Base-by-base conservation (phyloP, 2,113 vertebrate genomes). In the Panthera tigris region DNA sequence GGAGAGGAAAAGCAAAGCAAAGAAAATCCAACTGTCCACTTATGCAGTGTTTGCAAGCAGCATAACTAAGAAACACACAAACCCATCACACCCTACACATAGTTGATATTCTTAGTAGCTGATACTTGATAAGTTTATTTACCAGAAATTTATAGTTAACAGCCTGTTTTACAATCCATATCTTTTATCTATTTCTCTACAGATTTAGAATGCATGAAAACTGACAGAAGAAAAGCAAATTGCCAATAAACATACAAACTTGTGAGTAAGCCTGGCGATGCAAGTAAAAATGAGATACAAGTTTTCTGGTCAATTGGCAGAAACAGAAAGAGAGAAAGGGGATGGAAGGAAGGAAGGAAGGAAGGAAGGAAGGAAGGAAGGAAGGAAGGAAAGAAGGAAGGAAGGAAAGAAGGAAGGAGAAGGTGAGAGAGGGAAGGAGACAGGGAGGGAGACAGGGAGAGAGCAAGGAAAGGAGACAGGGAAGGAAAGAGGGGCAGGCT, bases 271-370 rank as follows among this genome's bases (percentile, higher is more conserved):
- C 18, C 66, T 16, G 1, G 12, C 33, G 29, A 41, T 36, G 18
- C n/a, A 95, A 86, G 71, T 89, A 80, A 96, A 76, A 80, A 0
- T 50, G 16, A 89, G n/a, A 41, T 19, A 48, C 13, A 81, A 48
- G 27, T 85, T 61, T 65, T 68, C 19, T 15, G 12, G 1, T 31
- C 45, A 91, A 6, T 13, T 94, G 65, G 36, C 2, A 80, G 82
- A 61, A 73, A 39, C 39, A 80, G 21, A 41, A 15, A 68, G 29
- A 57, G 31, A 82, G 9, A 48, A 55, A 66, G 5, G 65, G 48
- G 7, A 2, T 8, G 18, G 1, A 15, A 5, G 15, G 23, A 19
- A 16, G 14, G 3, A 25, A 29, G 8, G 0, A 45, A 27, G 7
- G 4, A 39, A 29, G 7, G 23, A 29, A 48, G 13, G 12, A 11